Base-by-base conservation (phyloP, 2,888 invertebrate species). In the Oscheius sp. region DNA sequence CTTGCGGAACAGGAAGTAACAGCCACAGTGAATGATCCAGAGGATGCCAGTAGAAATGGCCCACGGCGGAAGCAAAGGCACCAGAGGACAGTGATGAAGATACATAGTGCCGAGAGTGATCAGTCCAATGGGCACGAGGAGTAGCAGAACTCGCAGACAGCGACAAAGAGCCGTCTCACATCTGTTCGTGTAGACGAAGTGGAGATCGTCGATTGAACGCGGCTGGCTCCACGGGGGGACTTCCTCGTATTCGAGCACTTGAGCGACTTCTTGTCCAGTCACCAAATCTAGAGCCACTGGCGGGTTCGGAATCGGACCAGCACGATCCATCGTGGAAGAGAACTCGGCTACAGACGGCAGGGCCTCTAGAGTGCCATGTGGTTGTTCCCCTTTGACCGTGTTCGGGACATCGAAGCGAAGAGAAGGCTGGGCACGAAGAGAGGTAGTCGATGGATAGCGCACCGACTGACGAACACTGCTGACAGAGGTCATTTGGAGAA, bases 1-100 rank as follows among this genome's bases (percentile, higher is more conserved):
- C 13, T 65, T 48, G 10, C 65, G 48, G 32, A 65, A 50, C 1
- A 65, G 50, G 32, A 65, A 65, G 33, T 65, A 65, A 33, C 42
- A 65, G 48, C 65, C 51, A 13, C 65, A 65, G 33, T 65, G 65
- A 33, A 65, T 33, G 32, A 65, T 32, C 65, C 65, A 65, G 10
- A 65, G 50, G 33, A 47, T 50, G 10, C 65, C 65, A 33, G 48
- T 32, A 10, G 32, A 21, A 3, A 65, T 65, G 32, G 21, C 21
- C 65, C 65, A 65, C 21, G 21, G 13, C 32, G 65, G 65, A 21
- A 65, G 65, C 50, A 29, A 50, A 7, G 65, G 65, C 21, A 50
- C 50, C 48, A 32, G 50, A 10, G 51, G 50, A 13, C 65, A 65
- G 21, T 50, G 3, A 10, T 32, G 29, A 21, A 32, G 5, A 32